Base-by-base conservation (phyloP, 2,888 invertebrate genomes). In the Strigamia maritima region DNA sequence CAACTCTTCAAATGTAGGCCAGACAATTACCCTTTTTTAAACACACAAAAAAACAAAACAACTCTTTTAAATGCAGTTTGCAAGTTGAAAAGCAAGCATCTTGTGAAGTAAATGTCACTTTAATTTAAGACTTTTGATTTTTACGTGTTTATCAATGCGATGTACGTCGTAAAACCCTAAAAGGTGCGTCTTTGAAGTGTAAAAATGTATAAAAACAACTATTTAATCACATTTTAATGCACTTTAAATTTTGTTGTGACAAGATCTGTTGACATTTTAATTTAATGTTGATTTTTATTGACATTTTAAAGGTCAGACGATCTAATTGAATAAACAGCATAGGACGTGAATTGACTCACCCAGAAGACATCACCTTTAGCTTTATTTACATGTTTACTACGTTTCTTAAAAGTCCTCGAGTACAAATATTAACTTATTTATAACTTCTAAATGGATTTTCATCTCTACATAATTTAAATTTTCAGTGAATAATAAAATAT, bases 1-100 rank as follows among this genome's bases (percentile, higher is more conserved):
- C 70, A 70, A 70, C 70, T 28, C 70, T 70, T 28, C 2, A 70
- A 28, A 70, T 70, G 70, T 70, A 70, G 70, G 70, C 28, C 70
- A 70, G 8, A 28, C 70, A 70, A 70, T 70, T 70, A 70, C 70
- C 70, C 70, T 28, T 26, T 28, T 26, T 70, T 70, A 28, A 26
- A 70, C 70, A 70, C 70, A 8, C 26, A 70, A 49, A 49, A 49
- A 70, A 70, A 70, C 26, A 49, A 49, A 49, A 70, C 26, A 70
- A 70, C 26, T 65, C 10, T 65, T 65, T 65, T 65, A 65, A 65
- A 65, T 65, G 65, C 26, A 28, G 70, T 70, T 70, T 65, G 60
- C 1, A 4, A 65, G 22, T 65, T 44, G 44, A n/a, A 70, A 70
- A 70, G 70, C 70, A 24, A n/a, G 70, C 70, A 70, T 70, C 70